Conservation (phyloP, 2,113 vertebrate species). For the Accipiter virgatus region DNA sequence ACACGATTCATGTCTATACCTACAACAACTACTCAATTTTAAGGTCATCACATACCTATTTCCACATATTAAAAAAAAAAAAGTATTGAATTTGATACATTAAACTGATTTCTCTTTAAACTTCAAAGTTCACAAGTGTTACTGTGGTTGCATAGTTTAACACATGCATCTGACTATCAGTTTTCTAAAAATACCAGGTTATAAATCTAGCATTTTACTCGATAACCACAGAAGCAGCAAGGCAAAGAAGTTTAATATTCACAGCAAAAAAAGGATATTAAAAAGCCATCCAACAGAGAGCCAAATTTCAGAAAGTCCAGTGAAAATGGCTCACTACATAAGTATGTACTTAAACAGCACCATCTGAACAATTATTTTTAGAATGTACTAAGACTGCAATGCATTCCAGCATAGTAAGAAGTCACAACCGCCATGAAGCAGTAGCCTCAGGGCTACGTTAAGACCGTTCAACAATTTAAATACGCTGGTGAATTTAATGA, state of each 20-base stretch:
- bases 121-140: neutral
- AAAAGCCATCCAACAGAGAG: neutral
- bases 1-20: neutral
- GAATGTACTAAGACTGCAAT: neutral
- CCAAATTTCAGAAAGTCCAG: neutral
- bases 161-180: neutral
- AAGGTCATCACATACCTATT: neutral
- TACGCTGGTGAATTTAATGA: neutral
- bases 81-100: neutral
- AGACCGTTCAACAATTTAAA: constrained; percentile 1
- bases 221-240: neutral
- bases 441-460: constrained; percentile 17
- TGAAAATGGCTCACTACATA: constrained; percentile 23
- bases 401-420: constrained; percentile 50
- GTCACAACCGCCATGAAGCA: constrained; percentile 27
- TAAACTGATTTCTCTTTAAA: neutral
- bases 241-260: neutral
- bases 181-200: neutral
- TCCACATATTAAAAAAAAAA: neutral
- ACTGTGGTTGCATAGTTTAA: neutral
- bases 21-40: neutral
- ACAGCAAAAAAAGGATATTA: neutral
- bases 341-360: constrained; percentile 34
- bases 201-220: constrained; percentile 4
- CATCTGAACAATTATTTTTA: constrained; percentile 64